Percentiles rank a stretch among this genome's conserved stretches.
These are phyloP conservation scores for Phrynocephalus guinanensis DNA, from an alignment of 2,797 vertebrate genomes.

Conservation along the genomic window DNA sequence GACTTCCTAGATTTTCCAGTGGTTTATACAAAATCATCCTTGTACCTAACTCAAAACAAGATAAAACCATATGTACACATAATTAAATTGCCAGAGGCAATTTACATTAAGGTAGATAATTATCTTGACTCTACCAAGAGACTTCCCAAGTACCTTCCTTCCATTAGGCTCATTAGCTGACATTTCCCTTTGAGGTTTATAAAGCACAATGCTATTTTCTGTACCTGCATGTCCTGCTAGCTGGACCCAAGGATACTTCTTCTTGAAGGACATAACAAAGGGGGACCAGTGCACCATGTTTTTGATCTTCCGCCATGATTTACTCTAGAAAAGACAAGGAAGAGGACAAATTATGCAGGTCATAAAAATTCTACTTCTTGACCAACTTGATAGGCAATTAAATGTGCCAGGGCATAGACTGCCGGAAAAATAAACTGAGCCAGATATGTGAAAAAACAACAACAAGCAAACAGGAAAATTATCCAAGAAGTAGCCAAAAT, in stretches of 20 bases:
- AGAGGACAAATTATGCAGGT: constrained; percentile 7
- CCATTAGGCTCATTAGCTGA: not conserved
- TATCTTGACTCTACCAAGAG: not conserved
- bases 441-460: not conserved
- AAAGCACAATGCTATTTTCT: rapidly evolving
- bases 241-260: constrained; percentile 99
- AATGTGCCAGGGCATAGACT: not conserved
- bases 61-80: not conserved
- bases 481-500: not conserved
- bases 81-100: constrained; percentile 24
- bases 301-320: constrained; percentile 99
- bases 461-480: rapidly evolving
- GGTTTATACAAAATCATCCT: not conserved
- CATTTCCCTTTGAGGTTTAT: not conserved
- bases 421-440: constrained; percentile 13
- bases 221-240: constrained; percentile 96
- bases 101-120: constrained; percentile 21
- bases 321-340: constrained; percentile 82
- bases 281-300: constrained; percentile 99
- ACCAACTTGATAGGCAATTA: constrained; percentile 32
- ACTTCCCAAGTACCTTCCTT: not conserved
- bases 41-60: not conserved
- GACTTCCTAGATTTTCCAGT: not conserved
- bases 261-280: constrained; percentile 99
- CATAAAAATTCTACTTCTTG: constrained; percentile 48